Conservation (phyloP, 2,797 vertebrate species). For the Sylvia borin region DNA sequence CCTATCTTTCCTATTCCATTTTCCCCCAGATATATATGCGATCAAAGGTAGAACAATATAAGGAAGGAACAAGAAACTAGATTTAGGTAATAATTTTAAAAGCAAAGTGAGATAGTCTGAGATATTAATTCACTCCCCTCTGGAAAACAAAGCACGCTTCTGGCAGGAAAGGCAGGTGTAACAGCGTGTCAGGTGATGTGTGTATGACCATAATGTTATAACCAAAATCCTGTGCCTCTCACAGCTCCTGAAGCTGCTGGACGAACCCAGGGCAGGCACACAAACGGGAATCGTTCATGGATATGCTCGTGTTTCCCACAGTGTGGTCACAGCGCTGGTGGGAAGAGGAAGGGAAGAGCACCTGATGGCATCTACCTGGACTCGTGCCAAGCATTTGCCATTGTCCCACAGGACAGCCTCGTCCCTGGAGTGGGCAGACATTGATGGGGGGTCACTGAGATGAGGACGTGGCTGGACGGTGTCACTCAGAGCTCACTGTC, state of each 20-base stretch:
- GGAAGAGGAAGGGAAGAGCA: background rate
- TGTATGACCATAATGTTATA: background rate
- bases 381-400: background rate
- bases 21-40: background rate
- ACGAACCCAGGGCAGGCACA: background rate
- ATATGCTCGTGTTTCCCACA: background rate
- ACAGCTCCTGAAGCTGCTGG: background rate
- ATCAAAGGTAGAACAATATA: slow-evolving; percentile 16
- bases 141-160: background rate
- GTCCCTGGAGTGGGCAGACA: background rate
- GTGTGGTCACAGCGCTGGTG: background rate
- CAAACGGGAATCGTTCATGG: background rate
- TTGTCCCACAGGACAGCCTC: background rate
- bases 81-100: slow-evolving; percentile 32
- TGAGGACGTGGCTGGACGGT: background rate
- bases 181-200: background rate
- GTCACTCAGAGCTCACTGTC: background rate
- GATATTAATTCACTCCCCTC: background rate
- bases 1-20: slow-evolving; percentile 12
- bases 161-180: background rate
- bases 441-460: background rate
- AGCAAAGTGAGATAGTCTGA: background rate
- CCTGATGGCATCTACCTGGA: too few species aligned
- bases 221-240: background rate
- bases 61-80: background rate